These are phyloP conservation scores for Hiodon tergisus DNA, from an alignment of 2,113 vertebrate species.

Conservation along the genomic window DNA sequence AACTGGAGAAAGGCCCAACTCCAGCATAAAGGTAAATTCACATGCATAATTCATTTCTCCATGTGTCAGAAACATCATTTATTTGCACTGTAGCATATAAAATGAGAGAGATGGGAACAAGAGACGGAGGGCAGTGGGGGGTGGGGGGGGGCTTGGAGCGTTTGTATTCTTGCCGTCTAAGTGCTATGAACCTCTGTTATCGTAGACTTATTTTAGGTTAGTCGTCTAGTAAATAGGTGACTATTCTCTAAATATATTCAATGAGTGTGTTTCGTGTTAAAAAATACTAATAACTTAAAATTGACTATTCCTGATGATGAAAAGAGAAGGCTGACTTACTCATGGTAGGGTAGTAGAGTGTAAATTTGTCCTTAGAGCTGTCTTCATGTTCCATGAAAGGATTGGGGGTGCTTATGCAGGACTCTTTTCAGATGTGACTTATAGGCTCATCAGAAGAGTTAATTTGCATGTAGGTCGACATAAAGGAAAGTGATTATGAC, in stretches of 20 bases:
- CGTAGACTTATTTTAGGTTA: constrained; percentile 26
- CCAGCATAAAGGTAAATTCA: constrained; percentile 65
- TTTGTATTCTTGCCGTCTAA: constrained; percentile 45
- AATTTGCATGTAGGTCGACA: neutral
- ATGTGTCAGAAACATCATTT: constrained; percentile 67
- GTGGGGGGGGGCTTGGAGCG: constrained; percentile 51
- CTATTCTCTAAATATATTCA: too few species aligned
- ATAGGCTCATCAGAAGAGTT: constrained; percentile 7
- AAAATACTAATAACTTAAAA: too few species aligned
- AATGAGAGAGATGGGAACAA: constrained; percentile 67
- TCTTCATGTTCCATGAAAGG: neutral
- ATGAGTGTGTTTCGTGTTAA: too few species aligned
- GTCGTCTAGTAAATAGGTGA: neutral
- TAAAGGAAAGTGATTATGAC: constrained; percentile 6
- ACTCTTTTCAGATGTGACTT: neutral
- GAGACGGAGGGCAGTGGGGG: constrained; percentile 23
- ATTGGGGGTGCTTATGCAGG: neutral
- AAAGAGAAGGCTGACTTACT: neutral
- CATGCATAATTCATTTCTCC: constrained; percentile 64
- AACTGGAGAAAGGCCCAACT: constrained; percentile 52
- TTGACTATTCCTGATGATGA: neutral
- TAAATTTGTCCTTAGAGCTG: too few species aligned
- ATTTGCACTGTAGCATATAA: constrained; percentile 64
- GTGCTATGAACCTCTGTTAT: neutral
- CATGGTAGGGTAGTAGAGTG: too few species aligned